Evolutionary conservation across 2,113 vertebrate genomes (phyloP).

Genomic region (Blennius ocellaris): DNA sequence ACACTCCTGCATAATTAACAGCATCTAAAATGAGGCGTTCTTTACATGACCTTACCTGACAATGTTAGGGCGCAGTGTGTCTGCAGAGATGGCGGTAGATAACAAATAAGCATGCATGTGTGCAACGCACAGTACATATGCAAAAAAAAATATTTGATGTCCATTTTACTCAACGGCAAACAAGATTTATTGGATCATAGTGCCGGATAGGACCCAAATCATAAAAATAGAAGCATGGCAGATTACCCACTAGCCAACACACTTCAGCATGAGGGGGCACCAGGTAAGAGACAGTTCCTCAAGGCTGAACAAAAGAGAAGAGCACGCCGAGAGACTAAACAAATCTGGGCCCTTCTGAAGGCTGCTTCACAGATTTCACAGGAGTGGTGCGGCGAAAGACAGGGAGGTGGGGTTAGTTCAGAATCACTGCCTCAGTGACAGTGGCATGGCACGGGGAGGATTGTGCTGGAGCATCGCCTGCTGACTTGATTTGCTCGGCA

Average conservation of each 20-base stretch:
- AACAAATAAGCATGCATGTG: slow-evolving; percentile 31
- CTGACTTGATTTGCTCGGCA: slow-evolving; percentile 64
- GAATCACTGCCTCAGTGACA: slow-evolving; percentile 41
- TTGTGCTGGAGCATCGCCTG: slow-evolving; percentile 53
- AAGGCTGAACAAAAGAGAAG: background rate
- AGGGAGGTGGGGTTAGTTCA: slow-evolving; percentile 26
- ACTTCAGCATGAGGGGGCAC: slow-evolving; percentile 21
- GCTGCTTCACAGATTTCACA: slow-evolving; percentile 34
- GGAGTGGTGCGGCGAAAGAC: slow-evolving; percentile 12
- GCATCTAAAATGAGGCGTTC: slow-evolving; percentile 70
- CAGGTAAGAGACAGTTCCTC: slow-evolving; percentile 42
- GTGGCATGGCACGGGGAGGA: slow-evolving; percentile 42
- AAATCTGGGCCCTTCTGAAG: slow-evolving; percentile 43
- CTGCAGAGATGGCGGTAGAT: slow-evolving; percentile 44
- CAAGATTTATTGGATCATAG: background rate
- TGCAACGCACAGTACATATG: slow-evolving; percentile 9
- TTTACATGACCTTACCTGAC: slow-evolving; percentile 75
- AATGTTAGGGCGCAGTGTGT: slow-evolving; percentile 49
- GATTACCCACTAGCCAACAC: slow-evolving; percentile 9
- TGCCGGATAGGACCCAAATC: background rate
- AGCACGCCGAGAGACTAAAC: slow-evolving; percentile 38
- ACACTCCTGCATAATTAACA: slow-evolving; percentile 77
- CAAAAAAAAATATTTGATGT: background rate
- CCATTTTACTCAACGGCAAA: slow-evolving; percentile 2
- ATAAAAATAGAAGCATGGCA: slow-evolving; percentile 19